phyloP scores from a whole-genome alignment of 2,113 vertebrate species.

The Bubo scandiacus region DNA sequence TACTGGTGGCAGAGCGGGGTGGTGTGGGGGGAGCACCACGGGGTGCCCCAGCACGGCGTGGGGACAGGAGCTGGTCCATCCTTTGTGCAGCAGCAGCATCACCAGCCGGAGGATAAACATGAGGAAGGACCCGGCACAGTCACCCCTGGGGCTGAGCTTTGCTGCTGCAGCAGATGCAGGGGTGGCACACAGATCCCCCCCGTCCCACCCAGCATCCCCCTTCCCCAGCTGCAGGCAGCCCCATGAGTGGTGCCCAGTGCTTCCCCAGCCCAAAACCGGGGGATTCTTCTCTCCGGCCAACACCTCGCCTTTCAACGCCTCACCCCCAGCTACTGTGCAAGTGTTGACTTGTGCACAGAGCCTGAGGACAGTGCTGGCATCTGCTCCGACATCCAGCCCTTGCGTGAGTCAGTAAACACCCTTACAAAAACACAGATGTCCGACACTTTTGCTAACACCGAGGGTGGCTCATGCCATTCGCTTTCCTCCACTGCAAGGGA shows the following conservation, averaged over 20 bases:
- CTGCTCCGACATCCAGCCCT: not conserved
- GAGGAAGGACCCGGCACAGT: rapidly evolving
- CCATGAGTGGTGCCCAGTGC: not conserved
- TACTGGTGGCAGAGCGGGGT: no score
- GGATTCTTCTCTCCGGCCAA: not conserved
- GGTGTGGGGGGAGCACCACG: not conserved
- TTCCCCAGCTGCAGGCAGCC: no score
- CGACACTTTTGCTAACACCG: not conserved
- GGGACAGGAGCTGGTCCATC: not conserved
- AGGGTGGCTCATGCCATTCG: not conserved
- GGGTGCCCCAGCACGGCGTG: rapidly evolving
- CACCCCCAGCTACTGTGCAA: not conserved
- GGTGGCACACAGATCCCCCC: no score
- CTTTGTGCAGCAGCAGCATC: not conserved
- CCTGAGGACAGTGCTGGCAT: not conserved
- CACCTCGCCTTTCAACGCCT: not conserved
- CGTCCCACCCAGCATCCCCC: no score
- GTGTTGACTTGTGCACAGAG: not conserved
- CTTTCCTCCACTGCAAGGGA: not conserved
- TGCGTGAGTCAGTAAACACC: not conserved
- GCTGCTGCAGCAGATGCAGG: not conserved
- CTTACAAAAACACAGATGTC: not conserved
- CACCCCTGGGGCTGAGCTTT: rapidly evolving
- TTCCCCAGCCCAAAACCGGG: not conserved
- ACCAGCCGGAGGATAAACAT: no score